Evolutionary conservation across 2,797 vertebrate species (phyloP), one percentile per base, ranked within the genome.

Genomic region (Bucorvus abyssinicus): DNA sequence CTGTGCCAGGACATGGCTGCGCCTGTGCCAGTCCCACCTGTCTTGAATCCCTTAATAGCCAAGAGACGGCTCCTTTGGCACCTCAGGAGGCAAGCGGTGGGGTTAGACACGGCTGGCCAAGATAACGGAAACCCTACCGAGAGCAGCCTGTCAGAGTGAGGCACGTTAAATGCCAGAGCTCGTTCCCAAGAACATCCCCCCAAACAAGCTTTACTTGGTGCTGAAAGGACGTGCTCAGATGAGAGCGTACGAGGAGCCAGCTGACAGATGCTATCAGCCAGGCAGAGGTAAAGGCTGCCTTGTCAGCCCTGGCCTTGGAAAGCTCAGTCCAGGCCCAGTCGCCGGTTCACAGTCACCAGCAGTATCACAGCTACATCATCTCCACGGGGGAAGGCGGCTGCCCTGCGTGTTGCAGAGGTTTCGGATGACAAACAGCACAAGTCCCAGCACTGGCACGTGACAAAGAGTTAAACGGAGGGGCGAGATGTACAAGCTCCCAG

Each of bases 261-360:
- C 73, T 87, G 86, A 86, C 84, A 93, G 32, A 63, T 3, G 67
- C 18, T 12, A 6, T 24, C 84, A 78, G 69, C 56, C 60, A 50
- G 56, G 44, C 73, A 38, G 26, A 49, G 57, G 49, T 50, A 68
- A 64, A 52, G 79, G 32, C 50, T 59, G 78, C 59, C 87, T 60
- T n/a, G 40, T 63, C 77, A 88, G 70, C 61, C 40, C 38, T 0
- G 0, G 74, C 64, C 61, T 47, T 2, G 2, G 9, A 18, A 57
- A 84, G 86, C 76, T 84, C 81, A 68, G 88, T 6, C 52, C 83
- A 47, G 38, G 71, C 17, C 38, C 68, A 19, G 73, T 1, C 3
- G 4, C 14, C 29, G 49, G 5, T 18, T 24, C 40, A 22, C 1
- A n/a, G 0, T 40, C 38, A 40, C 15, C 1, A 2, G 44, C 57